Evolutionary conservation across 2,113 vertebrate genomes (phyloP).

Genomic region (Cephalopterus ornatus): DNA sequence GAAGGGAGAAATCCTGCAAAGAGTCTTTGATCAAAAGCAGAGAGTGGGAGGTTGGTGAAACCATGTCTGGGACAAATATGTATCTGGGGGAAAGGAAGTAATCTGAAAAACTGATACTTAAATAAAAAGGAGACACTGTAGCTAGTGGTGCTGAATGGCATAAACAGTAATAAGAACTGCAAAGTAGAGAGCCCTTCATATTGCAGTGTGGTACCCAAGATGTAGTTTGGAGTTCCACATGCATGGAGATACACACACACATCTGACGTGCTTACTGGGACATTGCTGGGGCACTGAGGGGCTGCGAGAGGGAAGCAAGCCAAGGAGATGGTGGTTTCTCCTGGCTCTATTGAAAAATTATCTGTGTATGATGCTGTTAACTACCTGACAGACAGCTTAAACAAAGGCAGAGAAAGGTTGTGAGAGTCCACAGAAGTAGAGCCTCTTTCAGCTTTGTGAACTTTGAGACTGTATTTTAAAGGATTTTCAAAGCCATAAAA

Average conservation of each 20-base stretch:
- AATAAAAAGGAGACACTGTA: background rate
- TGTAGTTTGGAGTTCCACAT: background rate
- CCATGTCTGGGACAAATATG: background rate
- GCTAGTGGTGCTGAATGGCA: background rate
- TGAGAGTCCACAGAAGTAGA: background rate
- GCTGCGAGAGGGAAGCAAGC: background rate
- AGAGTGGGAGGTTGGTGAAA: background rate
- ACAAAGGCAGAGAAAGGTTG: background rate
- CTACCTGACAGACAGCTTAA: background rate
- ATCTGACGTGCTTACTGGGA: background rate
- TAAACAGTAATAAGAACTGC: background rate
- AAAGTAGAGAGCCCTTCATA: background rate
- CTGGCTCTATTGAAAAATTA: background rate
- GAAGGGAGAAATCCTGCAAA: background rate
- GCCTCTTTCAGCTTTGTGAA: background rate
- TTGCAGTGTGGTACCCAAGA: background rate
- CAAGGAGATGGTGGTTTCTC: background rate
- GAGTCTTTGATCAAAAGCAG: background rate
- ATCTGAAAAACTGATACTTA: background rate
- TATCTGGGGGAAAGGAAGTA: background rate
- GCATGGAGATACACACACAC: background rate
- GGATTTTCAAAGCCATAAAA: background rate
- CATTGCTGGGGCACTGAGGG: background rate
- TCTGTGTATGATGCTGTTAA: background rate
- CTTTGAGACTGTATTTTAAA: background rate